Base-by-base conservation (phyloP, 2,113 vertebrate species). In the Etheostoma spectabile region DNA sequence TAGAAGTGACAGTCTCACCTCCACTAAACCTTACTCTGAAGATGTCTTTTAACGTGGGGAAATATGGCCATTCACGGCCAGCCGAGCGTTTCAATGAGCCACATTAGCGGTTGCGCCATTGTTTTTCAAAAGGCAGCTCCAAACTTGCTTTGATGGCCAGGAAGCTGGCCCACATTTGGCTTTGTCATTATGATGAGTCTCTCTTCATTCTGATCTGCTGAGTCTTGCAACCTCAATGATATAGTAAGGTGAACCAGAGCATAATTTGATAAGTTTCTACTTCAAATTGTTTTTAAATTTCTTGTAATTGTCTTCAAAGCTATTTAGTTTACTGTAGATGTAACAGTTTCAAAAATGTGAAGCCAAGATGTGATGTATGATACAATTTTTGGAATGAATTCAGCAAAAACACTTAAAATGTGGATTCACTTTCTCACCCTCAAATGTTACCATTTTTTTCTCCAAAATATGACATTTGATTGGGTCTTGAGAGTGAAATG, bases 41-140 rank as follows among this genome's bases (percentile, higher is more conserved):
- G 87, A 64, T 78, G 85, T 93, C 91, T 95, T 92, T 94, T 93
- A 94, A 88, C 92, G 8, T 87, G 71, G 87, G 89, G 87, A 93
- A 93, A 93, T 61, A 91, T 83, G 78, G 70, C 87, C 88, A 95
- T 96, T 95, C 90, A 95, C 1, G 1, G 77, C 85, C 93, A 94
- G 69, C 84, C 88, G 71, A 93, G 95, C 95, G 84, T 95, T 93
- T 87, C 93, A 82, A 93, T 91, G 87, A 94, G 86, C 88, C 88
- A 90, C 93, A 95, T 95, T 95, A 94, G 92, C 92, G 93, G 82
- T 92, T 93, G 92, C 89, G 10, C 87, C 89, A 88, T 85, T 94
- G 89, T 93, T 92, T 90, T 95, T 91, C 76, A 81, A 86, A 89
- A 88, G 94, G 91, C 95, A 95, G 90, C 92, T 96, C 92, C 21